Evolutionary conservation across 2,888 invertebrate species (phyloP), one percentile per base, ranked within the genome.

Genomic region (Polydesmus complanatus): DNA sequence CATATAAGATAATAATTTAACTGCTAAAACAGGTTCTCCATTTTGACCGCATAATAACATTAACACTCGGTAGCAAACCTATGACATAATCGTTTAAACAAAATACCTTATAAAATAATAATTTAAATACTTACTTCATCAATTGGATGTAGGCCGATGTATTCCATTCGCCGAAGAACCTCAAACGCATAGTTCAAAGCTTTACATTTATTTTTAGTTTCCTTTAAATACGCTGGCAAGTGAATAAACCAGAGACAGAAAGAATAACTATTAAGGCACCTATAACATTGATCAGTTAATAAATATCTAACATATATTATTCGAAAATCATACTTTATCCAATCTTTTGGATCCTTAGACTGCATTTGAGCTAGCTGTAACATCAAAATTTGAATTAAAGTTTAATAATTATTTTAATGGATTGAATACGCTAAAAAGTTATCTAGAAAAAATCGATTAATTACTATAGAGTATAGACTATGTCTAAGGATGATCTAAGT

Each of bases 21-120:
- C 95, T 1, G 98, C 97, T 69, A 98, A 76, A 61, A 93, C 86
- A 0, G 98, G 97, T 70, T 92, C 82, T 61, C 90, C 89, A 73
- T 95, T 90, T 66, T 89, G 84, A 3, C 97, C 95, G 75, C 97
- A 98, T 25, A 98, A 79, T 75, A 97, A 95, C 91, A 98, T 95
- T 85, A 98, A 88, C 58, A 96, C 88, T 63, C 98, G 82, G 75
- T 96, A 98, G 76, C 97, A 97, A 57, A 97, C 90, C 86, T 84
- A 67, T 3, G n/a, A n/a, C n/a, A n/a, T n/a, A 62, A 61, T 19
- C 50, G 14, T 54, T 49, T 27, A 55, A 56, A 56, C 21, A 47
- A 18, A 18, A 23, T 58, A 27, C 3, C 21, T 56, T 47, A 8
- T 8, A 23, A 54, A 14, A n/a, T n/a, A 27, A 48, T 21, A 58